Percentiles rank a stretch among this genome's conserved stretches.
These are phyloP conservation scores for Nibea coibor DNA, from an alignment of 2,113 vertebrate genomes.

Conservation along the genomic window DNA sequence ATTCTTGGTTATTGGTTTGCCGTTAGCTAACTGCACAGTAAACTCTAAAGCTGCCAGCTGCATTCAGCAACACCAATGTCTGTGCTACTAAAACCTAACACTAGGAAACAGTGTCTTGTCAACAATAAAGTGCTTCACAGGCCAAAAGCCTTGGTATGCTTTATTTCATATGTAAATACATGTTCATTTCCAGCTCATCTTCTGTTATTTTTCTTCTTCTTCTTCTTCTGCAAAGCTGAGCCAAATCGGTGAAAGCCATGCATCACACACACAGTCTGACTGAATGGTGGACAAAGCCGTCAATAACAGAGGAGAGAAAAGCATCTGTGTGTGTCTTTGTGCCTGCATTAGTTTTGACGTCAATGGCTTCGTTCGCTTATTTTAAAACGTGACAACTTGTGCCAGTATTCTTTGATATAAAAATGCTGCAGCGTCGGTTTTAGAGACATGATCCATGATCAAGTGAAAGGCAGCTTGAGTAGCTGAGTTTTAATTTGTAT, in stretches of 20 bases:
- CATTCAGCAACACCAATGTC: conserved; percentile 49
- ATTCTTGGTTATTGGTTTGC: conserved; percentile 22
- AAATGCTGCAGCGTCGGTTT: conserved; percentile 1
- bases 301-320: conserved; percentile 7
- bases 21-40: conserved; percentile 32
- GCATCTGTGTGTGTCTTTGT: conserved; percentile 28
- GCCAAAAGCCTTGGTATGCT: conserved; percentile 55
- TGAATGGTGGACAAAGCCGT: conserved; percentile 22
- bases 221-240: conserved; percentile 13
- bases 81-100: conserved; percentile 63
- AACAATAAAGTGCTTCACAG: conserved; percentile 76
- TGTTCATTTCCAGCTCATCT: conserved; percentile 29
- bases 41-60: conserved; percentile 63
- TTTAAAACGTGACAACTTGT: conserved; percentile 23
- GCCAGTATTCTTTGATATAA: conserved; percentile 21
- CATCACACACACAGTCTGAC: conserved; percentile 18
- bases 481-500: conserved; percentile 31
- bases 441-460: conserved; percentile 30
- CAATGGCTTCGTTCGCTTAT: conserved; percentile 14
- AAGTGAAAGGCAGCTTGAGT: conserved; percentile 5
- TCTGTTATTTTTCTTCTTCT: background rate
- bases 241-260: conserved; percentile 45
- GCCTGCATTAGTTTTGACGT: conserved; percentile 41
- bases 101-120: conserved; percentile 59
- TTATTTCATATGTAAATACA: conserved; percentile 50